phyloP scores from a whole-genome alignment of 2,113 vertebrate genomes.

The Loxodonta africana region DNA sequence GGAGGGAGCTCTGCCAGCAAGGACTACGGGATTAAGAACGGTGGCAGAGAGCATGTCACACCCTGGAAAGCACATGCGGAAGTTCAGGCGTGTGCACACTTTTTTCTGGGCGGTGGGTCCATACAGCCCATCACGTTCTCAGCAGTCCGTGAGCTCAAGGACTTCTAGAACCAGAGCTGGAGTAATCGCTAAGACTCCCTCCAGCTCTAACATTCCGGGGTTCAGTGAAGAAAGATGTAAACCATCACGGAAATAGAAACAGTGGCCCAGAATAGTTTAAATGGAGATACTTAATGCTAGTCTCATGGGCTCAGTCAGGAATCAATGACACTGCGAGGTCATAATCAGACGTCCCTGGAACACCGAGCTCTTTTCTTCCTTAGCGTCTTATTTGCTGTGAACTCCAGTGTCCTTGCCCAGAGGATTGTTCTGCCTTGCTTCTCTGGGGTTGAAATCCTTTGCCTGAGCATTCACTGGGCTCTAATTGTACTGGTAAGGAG shows the following conservation, averaged over 20 bases:
- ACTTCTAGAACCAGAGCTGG: neutral
- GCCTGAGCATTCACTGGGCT: neutral
- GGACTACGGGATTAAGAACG: neutral
- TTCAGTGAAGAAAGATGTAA: conserved; percentile 24
- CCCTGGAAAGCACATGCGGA: neutral
- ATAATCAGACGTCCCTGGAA: neutral
- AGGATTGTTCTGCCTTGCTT: neutral
- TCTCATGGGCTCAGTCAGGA: neutral
- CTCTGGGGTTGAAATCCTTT: neutral
- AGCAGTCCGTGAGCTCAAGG: neutral
- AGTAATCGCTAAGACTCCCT: neutral
- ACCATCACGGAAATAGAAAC: conserved; percentile 30
- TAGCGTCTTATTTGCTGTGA: neutral
- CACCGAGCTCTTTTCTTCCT: neutral
- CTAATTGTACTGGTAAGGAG: neutral
- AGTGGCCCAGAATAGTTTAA: conserved; percentile 19
- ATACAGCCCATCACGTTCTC: neutral
- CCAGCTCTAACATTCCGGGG: neutral
- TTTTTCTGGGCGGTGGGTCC: neutral
- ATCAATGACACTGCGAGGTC: neutral
- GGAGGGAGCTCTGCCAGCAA: neutral
- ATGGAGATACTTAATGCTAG: neutral
- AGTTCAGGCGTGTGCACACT: neutral
- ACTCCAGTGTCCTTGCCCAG: neutral
- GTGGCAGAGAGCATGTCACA: neutral